These are phyloP conservation scores for Melospiza melodia DNA, from an alignment of 2,113 vertebrate species.

Conservation along the genomic window DNA sequence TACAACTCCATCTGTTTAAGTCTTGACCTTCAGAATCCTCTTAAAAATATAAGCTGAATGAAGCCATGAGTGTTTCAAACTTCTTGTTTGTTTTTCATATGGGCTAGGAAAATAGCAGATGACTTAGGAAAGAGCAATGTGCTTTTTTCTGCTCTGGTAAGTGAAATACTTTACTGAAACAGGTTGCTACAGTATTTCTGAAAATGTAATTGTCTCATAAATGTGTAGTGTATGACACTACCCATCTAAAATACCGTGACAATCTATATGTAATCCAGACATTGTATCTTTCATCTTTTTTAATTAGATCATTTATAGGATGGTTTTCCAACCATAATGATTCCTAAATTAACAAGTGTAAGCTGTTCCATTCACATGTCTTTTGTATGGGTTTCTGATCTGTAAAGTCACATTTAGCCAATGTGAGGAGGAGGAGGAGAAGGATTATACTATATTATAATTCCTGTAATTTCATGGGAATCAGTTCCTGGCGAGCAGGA, in stretches of 20 bases:
- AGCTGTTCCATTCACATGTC: not conserved
- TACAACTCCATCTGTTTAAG: slow-evolving; percentile 61
- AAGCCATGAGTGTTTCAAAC: slow-evolving; percentile 18
- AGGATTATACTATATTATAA: not conserved
- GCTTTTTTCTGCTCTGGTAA: not conserved
- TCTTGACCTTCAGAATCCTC: slow-evolving; percentile 70
- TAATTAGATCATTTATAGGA: not conserved
- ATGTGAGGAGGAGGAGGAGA: not conserved
- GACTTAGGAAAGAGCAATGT: not conserved
- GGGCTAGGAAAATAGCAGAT: not conserved
- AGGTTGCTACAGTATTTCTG: not conserved
- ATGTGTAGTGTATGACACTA: not conserved
- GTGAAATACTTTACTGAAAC: not conserved
- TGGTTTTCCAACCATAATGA: not conserved
- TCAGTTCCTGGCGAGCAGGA: not conserved
- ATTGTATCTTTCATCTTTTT: not conserved
- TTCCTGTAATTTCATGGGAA: not conserved
- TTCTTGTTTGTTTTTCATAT: not conserved
- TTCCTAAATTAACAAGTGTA: not conserved
- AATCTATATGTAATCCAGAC: not conserved
- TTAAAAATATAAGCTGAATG: slow-evolving; percentile 52
- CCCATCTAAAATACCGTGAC: not conserved
- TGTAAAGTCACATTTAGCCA: not conserved
- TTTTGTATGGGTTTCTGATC: not conserved
- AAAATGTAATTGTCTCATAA: not conserved